Evolutionary conservation across 2,888 invertebrate species (phyloP), one percentile per base, ranked within the genome.

Genomic region (Parnassius mnemosyne): DNA sequence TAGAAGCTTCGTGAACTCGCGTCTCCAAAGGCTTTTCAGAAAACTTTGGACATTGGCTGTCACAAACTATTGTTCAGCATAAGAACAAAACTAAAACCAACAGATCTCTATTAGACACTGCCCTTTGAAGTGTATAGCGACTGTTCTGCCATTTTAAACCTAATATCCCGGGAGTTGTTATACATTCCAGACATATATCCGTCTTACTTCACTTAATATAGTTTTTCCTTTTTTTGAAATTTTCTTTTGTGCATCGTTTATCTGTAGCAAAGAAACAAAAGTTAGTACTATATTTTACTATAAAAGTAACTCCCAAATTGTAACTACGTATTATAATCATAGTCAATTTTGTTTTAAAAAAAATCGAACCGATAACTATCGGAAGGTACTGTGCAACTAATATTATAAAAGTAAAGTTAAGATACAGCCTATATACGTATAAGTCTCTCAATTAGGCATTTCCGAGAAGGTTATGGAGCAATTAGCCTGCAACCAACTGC

Each of bases 21-120:
- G 92, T 92, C 81, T 93, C 92, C 16, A 93, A 80, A 49, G 91
- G 87, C 66, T 84, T 87, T 71, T 89, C 90, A n/a, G 90, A 90
- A 52, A 83, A 89, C 84, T 90, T 91, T 34, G 91, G 91, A 77
- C 91, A 91, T 77, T 83, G 88, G 70, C 89, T 87, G 82, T 89
- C 91, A 84, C 91, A 90, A 79, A 89, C 87, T 80, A 90, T 87
- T 70, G 88, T 87, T 77, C 83, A 82, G 70, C 89, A 88, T 80
- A 87, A 75, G 66, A 88, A 81, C 73, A 90, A 74, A 74, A 85
- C 79, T 63, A 85, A 77, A 74, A 89, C 78, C 69, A 86, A 71
- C 74, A 89, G 74, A 79, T 85, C 82, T 70, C 80, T 81, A 75
- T 78, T 83, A 66, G 80, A 71, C 68, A 81, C 71, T 77, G 68